Evolutionary conservation across 2,888 invertebrate species (phyloP).

Genomic region (Leucophenga maculata): DNA sequence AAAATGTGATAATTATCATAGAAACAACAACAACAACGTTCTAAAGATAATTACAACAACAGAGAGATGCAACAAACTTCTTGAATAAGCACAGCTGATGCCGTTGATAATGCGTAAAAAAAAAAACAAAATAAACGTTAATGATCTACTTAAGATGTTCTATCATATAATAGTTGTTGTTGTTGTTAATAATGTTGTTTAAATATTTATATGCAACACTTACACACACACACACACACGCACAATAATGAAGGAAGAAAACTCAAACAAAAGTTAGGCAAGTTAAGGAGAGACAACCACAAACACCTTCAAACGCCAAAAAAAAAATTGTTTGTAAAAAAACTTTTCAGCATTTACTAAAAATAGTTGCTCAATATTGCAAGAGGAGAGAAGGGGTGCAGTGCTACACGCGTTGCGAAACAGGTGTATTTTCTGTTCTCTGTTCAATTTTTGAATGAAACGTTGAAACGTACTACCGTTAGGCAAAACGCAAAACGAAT

Average conservation of each 20-base stretch:
- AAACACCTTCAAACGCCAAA: not conserved
- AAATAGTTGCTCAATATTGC: slow-evolving; percentile 20
- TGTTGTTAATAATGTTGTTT: slow-evolving; percentile 37
- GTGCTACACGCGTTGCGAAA: slow-evolving; percentile 22
- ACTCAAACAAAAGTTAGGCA: too few species aligned
- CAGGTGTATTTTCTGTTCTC: slow-evolving; percentile 22
- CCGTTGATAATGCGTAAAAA: not conserved
- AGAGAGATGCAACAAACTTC: too few species aligned
- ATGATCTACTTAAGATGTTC: not conserved
- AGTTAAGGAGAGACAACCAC: too few species aligned
- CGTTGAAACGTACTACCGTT: slow-evolving; percentile 22
- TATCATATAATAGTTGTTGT: not conserved
- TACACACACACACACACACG: slow-evolving; percentile 8
- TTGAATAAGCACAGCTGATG: not conserved
- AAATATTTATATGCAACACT: slow-evolving; percentile 25
- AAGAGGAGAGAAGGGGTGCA: slow-evolving; percentile 1
- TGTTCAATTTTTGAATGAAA: too few species aligned
- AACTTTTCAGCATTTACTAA: not conserved
- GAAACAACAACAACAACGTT: too few species aligned
- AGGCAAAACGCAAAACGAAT: slow-evolving; percentile 5
- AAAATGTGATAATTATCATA: not conserved
- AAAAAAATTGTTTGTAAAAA: slow-evolving; percentile 8
- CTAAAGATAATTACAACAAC: not conserved
- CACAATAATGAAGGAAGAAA: not conserved
- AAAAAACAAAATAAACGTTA: not conserved